Evolutionary conservation across 2,797 vertebrate species (phyloP).

Genomic region (Artibeus lituratus): DNA sequence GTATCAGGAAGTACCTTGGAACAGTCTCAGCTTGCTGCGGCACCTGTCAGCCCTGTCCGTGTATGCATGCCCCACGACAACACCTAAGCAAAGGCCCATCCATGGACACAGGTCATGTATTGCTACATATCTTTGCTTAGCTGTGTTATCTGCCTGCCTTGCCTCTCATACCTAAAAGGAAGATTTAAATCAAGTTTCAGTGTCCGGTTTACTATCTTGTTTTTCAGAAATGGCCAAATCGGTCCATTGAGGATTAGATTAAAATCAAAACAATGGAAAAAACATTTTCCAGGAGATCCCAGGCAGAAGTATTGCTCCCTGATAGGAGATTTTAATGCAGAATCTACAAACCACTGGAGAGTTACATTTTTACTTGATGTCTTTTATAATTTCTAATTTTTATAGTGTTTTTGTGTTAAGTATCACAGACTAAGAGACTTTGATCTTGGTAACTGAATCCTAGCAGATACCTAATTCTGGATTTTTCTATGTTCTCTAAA

Average conservation of each 20-base stretch:
- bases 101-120: not conserved
- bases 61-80: not conserved
- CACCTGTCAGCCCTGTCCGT: not conserved
- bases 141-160: not conserved
- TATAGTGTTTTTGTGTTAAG: not conserved
- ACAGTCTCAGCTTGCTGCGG: not conserved
- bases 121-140: not conserved
- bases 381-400: slow-evolving; percentile 19
- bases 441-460: not conserved
- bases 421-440: slow-evolving; percentile 11
- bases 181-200: slow-evolving; percentile 4
- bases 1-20: not conserved
- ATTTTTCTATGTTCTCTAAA: not conserved
- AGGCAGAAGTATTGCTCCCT: not conserved
- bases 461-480: not conserved
- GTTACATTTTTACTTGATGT: not conserved
- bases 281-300: not conserved
- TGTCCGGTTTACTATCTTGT: not conserved
- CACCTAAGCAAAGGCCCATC: not conserved
- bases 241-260: not conserved
- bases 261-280: not conserved
- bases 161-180: not conserved
- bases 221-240: slow-evolving; percentile 26
- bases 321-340: not conserved
- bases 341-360: not conserved